Evolutionary conservation across 2,113 vertebrate genomes (phyloP).

Genomic region (Oryzias curvinotus): DNA sequence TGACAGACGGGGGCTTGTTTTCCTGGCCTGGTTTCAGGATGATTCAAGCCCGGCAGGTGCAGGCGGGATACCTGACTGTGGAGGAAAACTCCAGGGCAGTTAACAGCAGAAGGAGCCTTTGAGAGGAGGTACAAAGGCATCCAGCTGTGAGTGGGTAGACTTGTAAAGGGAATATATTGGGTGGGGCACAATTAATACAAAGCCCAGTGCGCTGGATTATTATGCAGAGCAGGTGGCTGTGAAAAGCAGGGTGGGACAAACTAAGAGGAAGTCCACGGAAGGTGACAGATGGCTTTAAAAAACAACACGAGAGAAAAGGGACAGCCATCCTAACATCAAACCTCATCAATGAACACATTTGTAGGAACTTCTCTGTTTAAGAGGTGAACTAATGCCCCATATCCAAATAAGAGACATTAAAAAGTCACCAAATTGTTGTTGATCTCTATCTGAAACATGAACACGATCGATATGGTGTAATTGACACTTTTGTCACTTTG

Average conservation of each 20-base stretch:
- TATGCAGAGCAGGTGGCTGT: constrained; percentile 56
- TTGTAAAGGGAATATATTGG: constrained; percentile 21
- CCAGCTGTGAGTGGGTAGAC: constrained; percentile 37
- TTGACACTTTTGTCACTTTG: constrained; percentile 14
- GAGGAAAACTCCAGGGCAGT: constrained; percentile 21
- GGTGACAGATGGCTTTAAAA: constrained; percentile 53
- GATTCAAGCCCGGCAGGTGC: constrained; percentile 41
- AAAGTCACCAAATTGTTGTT: too few relatives aligned
- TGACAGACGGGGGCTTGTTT: constrained; percentile 15
- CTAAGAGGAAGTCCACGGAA: constrained; percentile 29
- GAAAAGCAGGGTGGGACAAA: constrained; percentile 18
- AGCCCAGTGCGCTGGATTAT: constrained; percentile 41
- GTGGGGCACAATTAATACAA: constrained; percentile 41
- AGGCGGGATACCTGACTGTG: constrained; percentile 36
- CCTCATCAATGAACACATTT: too few relatives aligned
- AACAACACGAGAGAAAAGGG: not conserved
- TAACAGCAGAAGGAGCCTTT: constrained; percentile 5
- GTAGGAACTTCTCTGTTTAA: too few relatives aligned
- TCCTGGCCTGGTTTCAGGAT: constrained; percentile 33
- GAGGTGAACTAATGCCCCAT: too few relatives aligned
- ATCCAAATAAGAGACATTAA: too few relatives aligned
- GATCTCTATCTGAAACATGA: too few relatives aligned
- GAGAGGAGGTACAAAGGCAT: constrained; percentile 45
- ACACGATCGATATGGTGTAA: not conserved
- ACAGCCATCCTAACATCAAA: not conserved